Evolutionary conservation across 2,888 invertebrate genomes (phyloP).

Genomic region (Latrodectus hesperus): DNA sequence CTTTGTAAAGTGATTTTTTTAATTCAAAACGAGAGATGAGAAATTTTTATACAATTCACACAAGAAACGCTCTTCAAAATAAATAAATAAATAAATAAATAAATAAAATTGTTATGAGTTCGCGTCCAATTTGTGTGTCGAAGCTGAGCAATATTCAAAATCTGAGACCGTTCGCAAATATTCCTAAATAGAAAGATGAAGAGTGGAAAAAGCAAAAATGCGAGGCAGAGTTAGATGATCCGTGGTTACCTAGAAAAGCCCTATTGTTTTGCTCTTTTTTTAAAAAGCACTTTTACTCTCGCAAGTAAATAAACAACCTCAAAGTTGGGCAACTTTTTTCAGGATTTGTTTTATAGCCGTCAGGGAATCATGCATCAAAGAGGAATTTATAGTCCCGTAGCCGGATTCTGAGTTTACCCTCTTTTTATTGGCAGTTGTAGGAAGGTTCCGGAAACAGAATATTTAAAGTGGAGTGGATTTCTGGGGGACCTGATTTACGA

Average conservation of each 20-base stretch:
- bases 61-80: too few species aligned
- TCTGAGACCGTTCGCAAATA: too few species aligned
- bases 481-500: conserved; percentile 61
- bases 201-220: background rate
- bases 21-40: too few species aligned
- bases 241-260: background rate
- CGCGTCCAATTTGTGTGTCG: too few species aligned
- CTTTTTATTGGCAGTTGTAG: conserved; percentile 58
- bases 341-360: conserved; percentile 64
- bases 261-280: background rate
- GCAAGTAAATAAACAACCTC: conserved; percentile 55
- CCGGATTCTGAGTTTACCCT: conserved; percentile 14
- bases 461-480: conserved; percentile 65
- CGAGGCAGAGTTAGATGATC: background rate
- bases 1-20: too few species aligned
- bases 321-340: conserved; percentile 62
- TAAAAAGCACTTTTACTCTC: background rate
- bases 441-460: conserved; percentile 54
- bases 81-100: too few species aligned
- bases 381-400: conserved; percentile 57
- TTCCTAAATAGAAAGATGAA: background rate
- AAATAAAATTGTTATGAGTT: too few species aligned
- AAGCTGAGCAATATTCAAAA: too few species aligned
- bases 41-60: too few species aligned
- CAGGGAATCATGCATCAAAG: conserved; percentile 63